These are phyloP conservation scores for Lichenostomus cassidix DNA, from an alignment of 2,113 vertebrate genomes.

Conservation along the genomic window DNA sequence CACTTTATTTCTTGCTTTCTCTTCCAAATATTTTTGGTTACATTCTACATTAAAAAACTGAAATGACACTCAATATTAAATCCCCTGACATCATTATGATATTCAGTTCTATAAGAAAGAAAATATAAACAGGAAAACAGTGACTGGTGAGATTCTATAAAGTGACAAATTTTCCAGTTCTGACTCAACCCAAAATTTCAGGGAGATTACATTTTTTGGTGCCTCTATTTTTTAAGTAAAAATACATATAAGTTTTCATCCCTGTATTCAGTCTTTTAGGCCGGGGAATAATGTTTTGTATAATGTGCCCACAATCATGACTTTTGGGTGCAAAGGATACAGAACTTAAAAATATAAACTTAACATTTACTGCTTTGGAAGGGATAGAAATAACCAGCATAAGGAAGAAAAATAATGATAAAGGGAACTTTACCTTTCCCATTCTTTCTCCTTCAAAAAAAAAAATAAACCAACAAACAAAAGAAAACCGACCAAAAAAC, in stretches of 20 bases:
- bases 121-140: not conserved
- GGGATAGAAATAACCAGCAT: not conserved
- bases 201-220: rapidly evolving
- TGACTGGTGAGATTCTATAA: not conserved
- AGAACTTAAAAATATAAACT: not conserved
- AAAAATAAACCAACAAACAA: not conserved
- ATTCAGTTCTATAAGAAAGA: not conserved
- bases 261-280: not conserved
- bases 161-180: not conserved
- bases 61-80: not conserved
- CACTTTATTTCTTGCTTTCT: not conserved
- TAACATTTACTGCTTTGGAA: not conserved
- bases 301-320: not conserved
- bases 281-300: not conserved
- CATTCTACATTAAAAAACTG: not conserved
- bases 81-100: not conserved
- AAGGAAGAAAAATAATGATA: not conserved
- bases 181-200: not conserved
- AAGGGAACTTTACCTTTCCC: not conserved
- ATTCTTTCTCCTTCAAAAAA: not conserved
- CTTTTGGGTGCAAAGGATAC: not conserved
- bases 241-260: not conserved
- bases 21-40: not conserved
- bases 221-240: not conserved
- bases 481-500: not conserved